These are phyloP conservation scores for Lacerta agilis DNA, from an alignment of 2,797 vertebrate genomes.

Conservation along the genomic window DNA sequence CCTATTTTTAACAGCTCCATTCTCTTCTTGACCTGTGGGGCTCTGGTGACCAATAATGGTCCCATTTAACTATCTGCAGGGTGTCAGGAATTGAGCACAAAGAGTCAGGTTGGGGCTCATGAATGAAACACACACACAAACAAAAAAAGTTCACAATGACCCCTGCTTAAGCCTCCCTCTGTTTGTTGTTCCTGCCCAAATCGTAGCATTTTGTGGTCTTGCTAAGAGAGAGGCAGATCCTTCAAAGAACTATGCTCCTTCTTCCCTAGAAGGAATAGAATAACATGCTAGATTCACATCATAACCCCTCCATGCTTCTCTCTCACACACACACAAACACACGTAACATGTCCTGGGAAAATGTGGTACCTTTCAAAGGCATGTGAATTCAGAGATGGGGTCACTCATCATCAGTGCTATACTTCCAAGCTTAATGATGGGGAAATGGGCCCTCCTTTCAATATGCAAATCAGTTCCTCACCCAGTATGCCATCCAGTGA, in stretches of 20 bases:
- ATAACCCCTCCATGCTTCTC: no score
- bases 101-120: conserved; percentile 67
- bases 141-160: conserved; percentile 43
- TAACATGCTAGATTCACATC: neutral
- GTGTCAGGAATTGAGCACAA: conserved; percentile 56
- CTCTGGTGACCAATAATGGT: conserved; percentile 68
- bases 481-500: no score
- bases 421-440: neutral
- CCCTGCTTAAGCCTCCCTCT: conserved; percentile 3
- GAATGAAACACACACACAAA: conserved; percentile 4
- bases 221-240: rapidly evolving
- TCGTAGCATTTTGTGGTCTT: neutral
- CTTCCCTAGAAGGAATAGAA: neutral
- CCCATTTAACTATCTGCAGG: conserved; percentile 72
- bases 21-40: conserved; percentile 67
- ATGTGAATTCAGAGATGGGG: neutral
- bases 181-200: conserved; percentile 19
- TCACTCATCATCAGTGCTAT: neutral
- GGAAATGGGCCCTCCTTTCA: neutral
- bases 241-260: neutral
- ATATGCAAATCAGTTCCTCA: neutral
- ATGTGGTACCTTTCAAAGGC: neutral
- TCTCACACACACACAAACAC: no score
- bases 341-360: neutral
- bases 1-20: conserved; percentile 72